These are phyloP conservation scores for Pherbina coryleti DNA, from an alignment of 2,888 invertebrate species.

Conservation along the genomic window DNA sequence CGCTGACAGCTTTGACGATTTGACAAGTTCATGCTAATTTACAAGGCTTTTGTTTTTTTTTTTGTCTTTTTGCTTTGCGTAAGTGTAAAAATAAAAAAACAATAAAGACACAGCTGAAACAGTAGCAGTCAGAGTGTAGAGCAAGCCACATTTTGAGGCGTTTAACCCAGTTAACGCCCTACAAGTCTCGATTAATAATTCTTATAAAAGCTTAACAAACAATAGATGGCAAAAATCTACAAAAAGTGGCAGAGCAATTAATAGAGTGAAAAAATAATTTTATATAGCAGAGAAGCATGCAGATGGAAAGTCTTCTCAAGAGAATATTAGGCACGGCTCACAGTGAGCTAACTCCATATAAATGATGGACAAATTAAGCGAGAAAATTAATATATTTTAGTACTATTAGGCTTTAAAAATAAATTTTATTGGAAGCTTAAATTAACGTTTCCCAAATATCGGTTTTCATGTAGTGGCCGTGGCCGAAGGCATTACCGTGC, in stretches of 20 bases:
- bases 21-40: not conserved
- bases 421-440: no score
- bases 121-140: not conserved
- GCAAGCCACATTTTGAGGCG: constrained; percentile 14
- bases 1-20: not conserved
- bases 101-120: not conserved
- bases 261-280: not conserved
- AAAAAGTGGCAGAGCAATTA: not conserved
- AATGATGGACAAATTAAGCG: no score
- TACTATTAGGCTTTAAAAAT: no score
- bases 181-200: constrained; percentile 41
- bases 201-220: not conserved
- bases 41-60: not conserved
- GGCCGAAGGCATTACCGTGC: no score
- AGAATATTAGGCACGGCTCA: constrained; percentile 26
- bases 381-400: no score
- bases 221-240: not conserved
- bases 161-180: constrained; percentile 46
- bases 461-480: no score
- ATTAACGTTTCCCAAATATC: no score
- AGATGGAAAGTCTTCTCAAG: not conserved
- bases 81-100: not conserved
- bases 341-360: not conserved
- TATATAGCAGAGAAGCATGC: not conserved
- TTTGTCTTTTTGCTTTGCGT: not conserved